Percentiles rank a stretch among this genome's conserved stretches.
Evolutionary conservation across 2,797 vertebrate genomes (phyloP).

Genomic region (Eospalax fontanierii): DNA sequence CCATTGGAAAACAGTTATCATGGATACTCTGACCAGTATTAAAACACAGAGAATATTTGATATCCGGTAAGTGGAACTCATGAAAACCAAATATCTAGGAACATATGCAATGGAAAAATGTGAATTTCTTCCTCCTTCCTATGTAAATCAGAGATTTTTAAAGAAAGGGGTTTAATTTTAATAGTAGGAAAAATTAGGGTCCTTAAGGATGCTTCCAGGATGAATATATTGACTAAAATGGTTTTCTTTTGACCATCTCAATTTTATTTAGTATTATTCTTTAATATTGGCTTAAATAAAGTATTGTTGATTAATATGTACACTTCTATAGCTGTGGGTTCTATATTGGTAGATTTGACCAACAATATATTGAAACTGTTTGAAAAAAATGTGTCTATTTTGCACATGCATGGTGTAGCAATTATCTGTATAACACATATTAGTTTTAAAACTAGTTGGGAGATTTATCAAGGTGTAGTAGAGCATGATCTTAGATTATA

Average conservation of each 20-base stretch:
- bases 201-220: background rate
- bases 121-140: background rate
- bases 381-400: background rate
- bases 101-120: background rate
- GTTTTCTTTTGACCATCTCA: constrained; percentile 4
- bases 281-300: background rate
- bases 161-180: background rate
- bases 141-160: background rate
- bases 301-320: background rate
- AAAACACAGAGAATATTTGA: background rate
- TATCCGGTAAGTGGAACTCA: background rate
- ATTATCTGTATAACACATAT: background rate
- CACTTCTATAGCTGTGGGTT: background rate
- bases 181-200: background rate
- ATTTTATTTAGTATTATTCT: background rate
- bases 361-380: background rate
- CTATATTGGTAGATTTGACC: background rate
- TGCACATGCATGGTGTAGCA: background rate
- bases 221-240: constrained; percentile 3
- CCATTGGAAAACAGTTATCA: background rate
- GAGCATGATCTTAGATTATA: background rate
- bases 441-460: background rate
- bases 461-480: background rate
- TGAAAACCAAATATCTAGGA: background rate
- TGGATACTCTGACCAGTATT: background rate